Percentiles rank a stretch among this genome's conserved stretches.
Evolutionary conservation across 2,888 invertebrate genomes (phyloP).

Genomic region (Parnassius glacialis): DNA sequence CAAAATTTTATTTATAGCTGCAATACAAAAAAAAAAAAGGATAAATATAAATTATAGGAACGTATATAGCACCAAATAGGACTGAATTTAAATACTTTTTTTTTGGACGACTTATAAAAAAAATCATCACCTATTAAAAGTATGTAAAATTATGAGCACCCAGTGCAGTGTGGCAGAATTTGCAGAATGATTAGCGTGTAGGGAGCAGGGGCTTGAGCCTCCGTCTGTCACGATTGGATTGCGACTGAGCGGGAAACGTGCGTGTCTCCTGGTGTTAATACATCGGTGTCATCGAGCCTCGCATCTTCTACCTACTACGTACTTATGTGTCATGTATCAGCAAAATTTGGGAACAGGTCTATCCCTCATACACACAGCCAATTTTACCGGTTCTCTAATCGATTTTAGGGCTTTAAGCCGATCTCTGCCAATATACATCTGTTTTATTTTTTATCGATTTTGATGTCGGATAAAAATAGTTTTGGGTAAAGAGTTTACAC

Average conservation of each 20-base stretch:
- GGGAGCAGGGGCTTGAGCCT: slow-evolving; percentile 45
- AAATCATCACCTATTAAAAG: too few species aligned
- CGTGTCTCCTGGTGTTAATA: slow-evolving; percentile 71
- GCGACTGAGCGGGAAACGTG: slow-evolving; percentile 67
- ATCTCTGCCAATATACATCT: slow-evolving; percentile 4
- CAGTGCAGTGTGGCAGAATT: neutral
- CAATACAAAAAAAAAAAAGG: slow-evolving; percentile 9
- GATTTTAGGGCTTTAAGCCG: slow-evolving; percentile 11
- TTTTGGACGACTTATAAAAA: too few species aligned
- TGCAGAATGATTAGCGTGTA: neutral
- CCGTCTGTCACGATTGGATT: slow-evolving; percentile 54
- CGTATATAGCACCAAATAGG: neutral
- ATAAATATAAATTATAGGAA: neutral
- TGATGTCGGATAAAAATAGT: slow-evolving; percentile 2
- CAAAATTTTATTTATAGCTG: slow-evolving; percentile 15
- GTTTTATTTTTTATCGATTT: slow-evolving; percentile 18
- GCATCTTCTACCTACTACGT: slow-evolving; percentile 55
- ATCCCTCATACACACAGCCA: slow-evolving; percentile 21
- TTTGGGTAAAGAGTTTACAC: slow-evolving; percentile 1
- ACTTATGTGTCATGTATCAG: slow-evolving; percentile 41
- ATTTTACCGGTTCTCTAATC: slow-evolving; percentile 18
- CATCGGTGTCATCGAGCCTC: slow-evolving; percentile 63
- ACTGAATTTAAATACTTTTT: too few species aligned
- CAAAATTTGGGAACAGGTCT: slow-evolving; percentile 46
- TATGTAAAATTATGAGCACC: too few species aligned